A percentile compares a stretch with the other conserved stretches of the same genome.
Conservation (phyloP, 2,113 vertebrate genomes). For the Tachuris rubrigastra region DNA sequence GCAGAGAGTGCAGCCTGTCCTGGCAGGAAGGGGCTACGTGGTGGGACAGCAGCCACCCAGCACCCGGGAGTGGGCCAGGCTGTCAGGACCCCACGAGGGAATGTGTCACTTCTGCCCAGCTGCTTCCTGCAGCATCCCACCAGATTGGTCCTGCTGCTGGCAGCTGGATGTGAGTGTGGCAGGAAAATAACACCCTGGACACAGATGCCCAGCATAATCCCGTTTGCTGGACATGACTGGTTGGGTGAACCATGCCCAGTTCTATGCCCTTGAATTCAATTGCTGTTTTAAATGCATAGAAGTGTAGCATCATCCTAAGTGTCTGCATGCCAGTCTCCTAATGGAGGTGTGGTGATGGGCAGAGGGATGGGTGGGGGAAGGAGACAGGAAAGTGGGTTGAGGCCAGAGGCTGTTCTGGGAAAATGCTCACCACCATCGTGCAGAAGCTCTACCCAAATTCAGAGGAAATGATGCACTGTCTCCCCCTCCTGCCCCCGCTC, state of each 20-base stretch:
- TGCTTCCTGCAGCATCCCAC: neutral
- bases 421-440: fast-evolving
- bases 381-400: neutral
- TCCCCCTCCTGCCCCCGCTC: neutral
- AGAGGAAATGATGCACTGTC: fast-evolving
- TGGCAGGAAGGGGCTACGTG: neutral
- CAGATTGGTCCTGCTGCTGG: fast-evolving
- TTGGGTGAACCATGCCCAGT: neutral
- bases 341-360: neutral
- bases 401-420: neutral
- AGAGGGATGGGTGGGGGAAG: neutral
- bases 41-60: neutral
- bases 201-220: fast-evolving
- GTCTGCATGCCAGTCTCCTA: neutral
- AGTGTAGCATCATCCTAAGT: neutral
- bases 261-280: neutral
- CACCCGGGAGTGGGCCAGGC: neutral
- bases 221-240: fast-evolving
- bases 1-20: too few relatives aligned
- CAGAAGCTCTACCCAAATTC: neutral
- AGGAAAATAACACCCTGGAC: neutral
- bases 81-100: neutral
- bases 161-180: fast-evolving
- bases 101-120: neutral
- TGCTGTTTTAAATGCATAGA: neutral